A percentile compares a stretch with the other conserved stretches of the same genome.
phyloP scores from a whole-genome alignment of 1,140 invertebrate species.

The Brachionus rubens region DNA sequence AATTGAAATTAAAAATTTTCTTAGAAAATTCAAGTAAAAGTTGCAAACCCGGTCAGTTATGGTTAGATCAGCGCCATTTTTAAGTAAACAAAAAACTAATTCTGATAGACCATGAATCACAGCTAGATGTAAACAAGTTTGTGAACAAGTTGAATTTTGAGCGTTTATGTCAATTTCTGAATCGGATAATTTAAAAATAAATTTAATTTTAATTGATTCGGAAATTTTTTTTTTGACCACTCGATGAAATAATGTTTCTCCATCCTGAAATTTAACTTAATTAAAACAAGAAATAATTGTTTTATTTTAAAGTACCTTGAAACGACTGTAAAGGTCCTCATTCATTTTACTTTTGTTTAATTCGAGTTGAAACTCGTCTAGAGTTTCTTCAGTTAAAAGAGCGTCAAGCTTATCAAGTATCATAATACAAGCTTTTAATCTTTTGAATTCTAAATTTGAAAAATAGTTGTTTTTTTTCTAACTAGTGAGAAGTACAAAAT shows the following conservation, averaged over 20 bases:
- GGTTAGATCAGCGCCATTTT: conserved; percentile 46
- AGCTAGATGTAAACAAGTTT: conserved; percentile 36
- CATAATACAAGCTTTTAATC: background rate
- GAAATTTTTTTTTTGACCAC: background rate
- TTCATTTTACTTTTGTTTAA: background rate
- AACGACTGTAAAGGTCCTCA: background rate
- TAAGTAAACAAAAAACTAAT: conserved; percentile 8
- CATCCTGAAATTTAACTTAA: conserved; percentile 6
- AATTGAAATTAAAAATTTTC: background rate
- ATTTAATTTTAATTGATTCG: background rate
- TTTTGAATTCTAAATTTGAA: background rate
- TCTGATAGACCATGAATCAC: background rate
- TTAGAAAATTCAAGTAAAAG: background rate
- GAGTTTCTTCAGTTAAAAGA: background rate
- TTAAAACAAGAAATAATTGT: background rate
- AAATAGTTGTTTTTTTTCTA: too few relatives aligned
- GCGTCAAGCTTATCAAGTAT: background rate
- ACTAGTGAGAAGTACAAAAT: too few relatives aligned
- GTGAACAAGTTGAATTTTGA: background rate
- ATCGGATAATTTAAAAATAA: conserved; percentile 40
- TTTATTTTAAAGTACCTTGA: background rate
- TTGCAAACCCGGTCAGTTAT: conserved; percentile 11
- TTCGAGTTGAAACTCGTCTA: background rate
- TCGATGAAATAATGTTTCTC: conserved; percentile 37
- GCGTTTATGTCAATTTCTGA: conserved; percentile 16